Evolutionary conservation across 2,113 vertebrate species (phyloP).

Genomic region (Leuciscus idus): DNA sequence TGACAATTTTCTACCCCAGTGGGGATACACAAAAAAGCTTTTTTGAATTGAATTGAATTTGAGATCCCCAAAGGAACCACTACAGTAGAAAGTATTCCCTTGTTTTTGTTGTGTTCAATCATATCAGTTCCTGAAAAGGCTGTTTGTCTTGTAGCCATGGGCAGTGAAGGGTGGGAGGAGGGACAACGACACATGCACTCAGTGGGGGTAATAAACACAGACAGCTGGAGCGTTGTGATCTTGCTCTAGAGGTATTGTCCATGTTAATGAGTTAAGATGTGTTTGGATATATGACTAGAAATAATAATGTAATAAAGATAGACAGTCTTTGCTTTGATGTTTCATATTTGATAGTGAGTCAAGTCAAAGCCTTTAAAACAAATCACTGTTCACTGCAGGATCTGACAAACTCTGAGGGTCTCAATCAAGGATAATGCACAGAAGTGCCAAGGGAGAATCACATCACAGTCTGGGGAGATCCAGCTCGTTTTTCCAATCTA

Average conservation of each 20-base stretch:
- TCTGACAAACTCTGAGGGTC: constrained; percentile 20
- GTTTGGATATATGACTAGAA: constrained; percentile 38
- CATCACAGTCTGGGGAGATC: constrained; percentile 30
- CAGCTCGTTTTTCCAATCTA: constrained; percentile 37
- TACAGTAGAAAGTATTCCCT: too few relatives aligned
- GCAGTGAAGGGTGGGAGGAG: constrained; percentile 39
- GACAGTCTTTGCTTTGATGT: background rate
- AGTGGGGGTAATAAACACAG: constrained; percentile 50
- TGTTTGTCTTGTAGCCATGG: constrained; percentile 33
- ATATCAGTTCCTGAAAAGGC: constrained; percentile 42
- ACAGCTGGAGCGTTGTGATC: constrained; percentile 52
- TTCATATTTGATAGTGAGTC: background rate
- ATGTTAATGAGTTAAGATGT: constrained; percentile 49
- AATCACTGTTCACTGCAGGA: constrained; percentile 14
- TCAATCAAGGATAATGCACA: constrained; percentile 8
- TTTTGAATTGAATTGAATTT: too few relatives aligned
- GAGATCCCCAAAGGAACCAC: background rate
- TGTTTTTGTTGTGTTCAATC: constrained; percentile 50
- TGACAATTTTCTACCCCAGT: too few relatives aligned
- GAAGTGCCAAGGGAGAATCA: constrained; percentile 30
- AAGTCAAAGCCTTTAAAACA: background rate
- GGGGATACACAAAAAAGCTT: too few relatives aligned
- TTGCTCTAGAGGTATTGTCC: constrained; percentile 50
- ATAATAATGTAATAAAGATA: constrained; percentile 41
- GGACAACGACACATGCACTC: constrained; percentile 39